Evolutionary conservation across 64 coral and sea anemone species (phyloP).

Genomic region (Cladopsammia gracilis): DNA sequence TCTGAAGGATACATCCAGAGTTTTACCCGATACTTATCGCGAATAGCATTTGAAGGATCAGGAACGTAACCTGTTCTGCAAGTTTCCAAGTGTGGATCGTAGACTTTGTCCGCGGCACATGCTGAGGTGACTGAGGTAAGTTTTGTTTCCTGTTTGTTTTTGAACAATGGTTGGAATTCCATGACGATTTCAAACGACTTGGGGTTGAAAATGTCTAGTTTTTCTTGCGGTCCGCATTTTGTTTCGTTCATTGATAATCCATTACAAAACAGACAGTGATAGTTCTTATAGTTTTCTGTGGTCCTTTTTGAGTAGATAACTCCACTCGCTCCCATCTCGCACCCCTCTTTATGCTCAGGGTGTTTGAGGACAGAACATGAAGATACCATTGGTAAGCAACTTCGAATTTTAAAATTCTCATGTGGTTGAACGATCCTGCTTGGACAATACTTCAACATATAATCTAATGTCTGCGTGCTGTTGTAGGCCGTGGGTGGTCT

Average conservation of each 20-base stretch:
- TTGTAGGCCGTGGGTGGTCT: slow-evolving; percentile 65
- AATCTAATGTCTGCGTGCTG: slow-evolving; percentile 33
- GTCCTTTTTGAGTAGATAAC: neutral
- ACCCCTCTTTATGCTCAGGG: neutral
- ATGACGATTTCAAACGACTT: slow-evolving; percentile 91
- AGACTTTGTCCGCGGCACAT: slow-evolving; percentile 17
- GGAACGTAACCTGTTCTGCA: slow-evolving; percentile 10
- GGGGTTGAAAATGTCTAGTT: slow-evolving; percentile 62
- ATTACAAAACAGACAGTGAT: slow-evolving; percentile 83
- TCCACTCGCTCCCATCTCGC: slow-evolving; percentile 16
- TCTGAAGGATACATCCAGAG: slow-evolving; percentile 53
- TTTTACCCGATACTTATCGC: slow-evolving; percentile 63
- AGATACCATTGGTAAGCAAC: slow-evolving; percentile 48
- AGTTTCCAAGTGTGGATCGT: slow-evolving; percentile 56
- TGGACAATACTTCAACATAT: slow-evolving; percentile 78
- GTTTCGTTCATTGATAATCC: neutral
- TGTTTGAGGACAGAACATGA: neutral
- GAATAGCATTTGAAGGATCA: slow-evolving; percentile 25
- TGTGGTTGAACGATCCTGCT: neutral
- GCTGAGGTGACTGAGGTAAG: neutral
- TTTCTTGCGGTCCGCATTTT: slow-evolving; percentile 69
- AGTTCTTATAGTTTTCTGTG: slow-evolving; percentile 70
- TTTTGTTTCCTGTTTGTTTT: neutral
- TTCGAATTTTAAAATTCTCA: neutral
- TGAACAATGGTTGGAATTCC: neutral